phyloP scores from a whole-genome alignment of 2,113 vertebrate genomes.

The Amphiprion ocellaris region DNA sequence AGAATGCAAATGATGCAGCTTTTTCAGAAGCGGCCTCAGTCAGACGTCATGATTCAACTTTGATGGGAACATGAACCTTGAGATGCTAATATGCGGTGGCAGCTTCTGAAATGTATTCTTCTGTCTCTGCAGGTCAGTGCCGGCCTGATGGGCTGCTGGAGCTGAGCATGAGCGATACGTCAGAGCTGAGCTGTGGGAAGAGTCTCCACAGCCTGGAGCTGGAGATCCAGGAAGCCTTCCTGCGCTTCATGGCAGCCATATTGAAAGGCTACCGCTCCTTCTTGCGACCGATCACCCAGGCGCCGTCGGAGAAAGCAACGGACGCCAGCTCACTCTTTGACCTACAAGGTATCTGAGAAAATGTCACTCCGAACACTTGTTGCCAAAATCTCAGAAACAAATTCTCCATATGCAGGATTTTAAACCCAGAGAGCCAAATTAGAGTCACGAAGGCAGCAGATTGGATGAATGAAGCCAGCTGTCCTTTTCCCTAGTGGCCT shows the following conservation, averaged over 20 bases:
- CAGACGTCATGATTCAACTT: neutral
- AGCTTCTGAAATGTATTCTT: neutral
- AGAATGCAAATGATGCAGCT: conserved; percentile 7
- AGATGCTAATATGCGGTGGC: neutral
- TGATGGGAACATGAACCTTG: neutral
- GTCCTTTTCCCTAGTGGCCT: conserved; percentile 26
- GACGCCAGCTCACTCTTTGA: conserved; percentile 97
- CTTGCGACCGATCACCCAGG: conserved; percentile 96
- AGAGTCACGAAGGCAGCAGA: neutral
- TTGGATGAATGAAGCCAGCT: conserved; percentile 1
- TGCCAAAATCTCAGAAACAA: neutral
- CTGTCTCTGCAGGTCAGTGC: conserved; percentile 88
- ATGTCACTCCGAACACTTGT: neutral
- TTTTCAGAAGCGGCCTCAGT: neutral
- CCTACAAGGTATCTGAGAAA: conserved; percentile 89
- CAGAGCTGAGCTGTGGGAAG: conserved; percentile 90
- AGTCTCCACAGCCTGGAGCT: conserved; percentile 92
- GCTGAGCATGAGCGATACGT: conserved; percentile 90
- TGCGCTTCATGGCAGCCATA: conserved; percentile 98
- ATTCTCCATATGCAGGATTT: neutral
- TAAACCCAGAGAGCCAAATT: neutral
- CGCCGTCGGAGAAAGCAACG: conserved; percentile 97
- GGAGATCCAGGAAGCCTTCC: conserved; percentile 98
- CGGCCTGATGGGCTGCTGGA: conserved; percentile 93
- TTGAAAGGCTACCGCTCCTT: conserved; percentile 97